Conservation (phyloP, 53 echinoderm and acorn worm species). For the Echinarachnius parma region DNA sequence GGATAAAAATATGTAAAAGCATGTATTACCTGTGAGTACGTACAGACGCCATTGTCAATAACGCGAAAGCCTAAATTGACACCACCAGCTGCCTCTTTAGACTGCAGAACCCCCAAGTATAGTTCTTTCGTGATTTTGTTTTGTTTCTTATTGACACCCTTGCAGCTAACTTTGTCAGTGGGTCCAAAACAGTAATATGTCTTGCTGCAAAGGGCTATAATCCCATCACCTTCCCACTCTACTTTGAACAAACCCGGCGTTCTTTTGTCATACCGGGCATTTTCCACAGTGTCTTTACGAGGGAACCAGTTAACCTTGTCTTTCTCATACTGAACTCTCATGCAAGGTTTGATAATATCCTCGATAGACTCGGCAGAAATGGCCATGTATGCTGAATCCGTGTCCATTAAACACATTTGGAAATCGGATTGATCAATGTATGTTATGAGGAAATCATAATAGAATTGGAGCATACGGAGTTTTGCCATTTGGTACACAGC, state of each 20-base stretch:
- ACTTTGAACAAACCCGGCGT: conserved; percentile 71
- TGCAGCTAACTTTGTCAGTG: conserved; percentile 62
- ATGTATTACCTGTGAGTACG: not conserved
- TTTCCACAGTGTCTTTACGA: conserved; percentile 11
- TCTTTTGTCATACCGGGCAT: conserved; percentile 47
- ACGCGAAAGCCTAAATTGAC: conserved; percentile 1
- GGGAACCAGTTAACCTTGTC: conserved; percentile 60
- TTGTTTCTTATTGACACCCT: conserved; percentile 57
- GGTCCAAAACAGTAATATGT: conserved; percentile 53
- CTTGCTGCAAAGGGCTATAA: conserved; percentile 54
- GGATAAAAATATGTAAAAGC: conserved; percentile 8
- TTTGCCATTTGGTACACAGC: too few relatives aligned
- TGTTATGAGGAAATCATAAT: too few relatives aligned
- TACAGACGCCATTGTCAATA: not conserved
- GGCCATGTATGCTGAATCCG: too few relatives aligned
- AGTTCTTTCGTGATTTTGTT: conserved; percentile 44
- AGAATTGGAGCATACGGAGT: too few relatives aligned
- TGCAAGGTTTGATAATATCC: too few relatives aligned
- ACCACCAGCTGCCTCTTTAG: too few relatives aligned
- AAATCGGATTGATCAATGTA: too few relatives aligned
- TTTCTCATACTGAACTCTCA: conserved; percentile 24
- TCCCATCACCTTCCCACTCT: conserved; percentile 70
- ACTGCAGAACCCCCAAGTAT: too few relatives aligned
- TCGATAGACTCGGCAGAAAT: too few relatives aligned
- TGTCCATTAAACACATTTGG: too few relatives aligned